Evolutionary conservation across 1,140 invertebrate species (phyloP), one percentile per base, ranked within the genome.

Genomic region (Stegodyphus mimosarum): DNA sequence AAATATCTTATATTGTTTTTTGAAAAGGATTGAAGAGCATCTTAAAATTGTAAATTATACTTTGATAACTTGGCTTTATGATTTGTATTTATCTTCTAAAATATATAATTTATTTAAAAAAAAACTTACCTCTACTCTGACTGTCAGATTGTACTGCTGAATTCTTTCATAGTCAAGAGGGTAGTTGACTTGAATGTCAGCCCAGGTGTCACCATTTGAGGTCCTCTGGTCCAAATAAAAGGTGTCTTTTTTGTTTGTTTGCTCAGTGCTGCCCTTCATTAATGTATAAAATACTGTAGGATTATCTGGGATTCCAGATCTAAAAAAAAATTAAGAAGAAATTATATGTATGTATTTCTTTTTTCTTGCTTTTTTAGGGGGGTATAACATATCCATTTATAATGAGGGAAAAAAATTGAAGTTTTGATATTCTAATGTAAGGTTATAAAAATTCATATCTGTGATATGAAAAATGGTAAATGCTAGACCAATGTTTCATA

Each of bases 91-190:
- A 18, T 69, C 11, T 2, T 69, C 6, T 50, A 72, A 50, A 72
- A 72, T 13, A 7, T 72, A 2, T 3, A 72, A 7, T 67, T 2
- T 67, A 67, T n/a, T 15, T 15, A 67, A 67, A 67, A n/a, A 7
- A 67, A 67, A 64, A 77, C 75, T 77, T 75, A 87, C 87, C 96
- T 97, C 96, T 64, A 98, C 97, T 90, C 96, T 94, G 90, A 98
- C 96, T 5, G 97, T 98, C 80, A 98, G 91, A 93, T 98, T 98
- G 90, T 98, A 98, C 90, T 97, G 96, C 91, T 96, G 96, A 90
- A 97, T 97, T 88, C 94, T 96, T 90, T 98, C 96, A 90, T 96
- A 98, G 91, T 98, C 97, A 87, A 98, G 91, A n/a, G 96, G 96
- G 92, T 97, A 96, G 92, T 98, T 97, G 87, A 98, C 96, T 75